Conservation (phyloP, 2,113 vertebrate species). For the Archilochus colubris region DNA sequence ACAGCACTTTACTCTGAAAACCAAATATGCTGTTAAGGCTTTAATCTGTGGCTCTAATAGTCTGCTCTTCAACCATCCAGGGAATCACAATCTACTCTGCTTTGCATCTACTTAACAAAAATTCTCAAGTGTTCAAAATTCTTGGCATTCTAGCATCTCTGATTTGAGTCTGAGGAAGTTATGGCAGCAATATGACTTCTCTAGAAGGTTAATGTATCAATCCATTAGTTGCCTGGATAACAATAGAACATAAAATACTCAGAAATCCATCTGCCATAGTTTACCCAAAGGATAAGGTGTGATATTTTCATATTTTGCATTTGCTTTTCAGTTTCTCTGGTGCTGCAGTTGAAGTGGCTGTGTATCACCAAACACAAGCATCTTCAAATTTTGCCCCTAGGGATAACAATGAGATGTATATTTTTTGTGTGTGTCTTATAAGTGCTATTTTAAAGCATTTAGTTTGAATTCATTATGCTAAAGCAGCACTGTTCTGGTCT, state of each 20-base stretch:
- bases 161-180: background rate
- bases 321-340: constrained; percentile 14
- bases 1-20: background rate
- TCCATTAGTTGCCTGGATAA: constrained; percentile 45
- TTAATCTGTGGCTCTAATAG: background rate
- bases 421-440: background rate
- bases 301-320: background rate
- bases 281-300: background rate
- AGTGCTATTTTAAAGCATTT: background rate
- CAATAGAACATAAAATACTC: constrained; percentile 28
- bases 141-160: background rate
- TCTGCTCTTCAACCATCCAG: background rate
- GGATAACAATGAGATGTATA: fast-evolving
- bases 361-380: background rate
- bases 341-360: background rate
- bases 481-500: background rate
- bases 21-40: background rate
- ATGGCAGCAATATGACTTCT: background rate
- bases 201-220: constrained; percentile 28
- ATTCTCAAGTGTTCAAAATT: background rate
- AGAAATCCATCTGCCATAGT: background rate
- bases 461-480: background rate
- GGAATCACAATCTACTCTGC: background rate
- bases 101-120: background rate
- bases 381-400: background rate